phyloP scores from a whole-genome alignment of 2,797 vertebrate species.

The Cryptoprocta ferox region DNA sequence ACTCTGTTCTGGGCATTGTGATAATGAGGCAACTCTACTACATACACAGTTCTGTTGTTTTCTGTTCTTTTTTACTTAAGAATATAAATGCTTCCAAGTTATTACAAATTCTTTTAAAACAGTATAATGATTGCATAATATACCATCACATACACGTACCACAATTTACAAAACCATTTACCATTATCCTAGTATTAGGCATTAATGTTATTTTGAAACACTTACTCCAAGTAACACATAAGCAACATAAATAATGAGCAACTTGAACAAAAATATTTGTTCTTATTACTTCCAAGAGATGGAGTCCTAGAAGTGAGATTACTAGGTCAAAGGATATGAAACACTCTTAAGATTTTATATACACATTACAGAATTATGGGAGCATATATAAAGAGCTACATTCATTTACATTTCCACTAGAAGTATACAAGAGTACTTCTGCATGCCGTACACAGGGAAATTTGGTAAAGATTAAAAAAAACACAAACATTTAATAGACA shows the following conservation, averaged over 20 bases:
- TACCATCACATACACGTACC: background rate
- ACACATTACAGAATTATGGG: background rate
- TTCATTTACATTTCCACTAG: background rate
- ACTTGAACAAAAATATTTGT: slow-evolving; percentile 8
- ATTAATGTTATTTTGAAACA: slow-evolving; percentile 23
- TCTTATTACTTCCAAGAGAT: background rate
- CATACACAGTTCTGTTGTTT: background rate
- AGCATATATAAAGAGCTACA: background rate
- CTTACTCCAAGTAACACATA: background rate
- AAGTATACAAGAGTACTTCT: background rate
- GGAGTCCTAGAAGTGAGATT: background rate
- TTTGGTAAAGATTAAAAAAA: background rate
- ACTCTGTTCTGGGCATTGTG: background rate
- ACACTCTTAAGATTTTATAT: background rate
- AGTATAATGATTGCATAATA: background rate
- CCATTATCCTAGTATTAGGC: background rate
- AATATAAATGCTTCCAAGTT: background rate
- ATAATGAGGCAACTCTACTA: background rate
- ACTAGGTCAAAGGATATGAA: background rate
- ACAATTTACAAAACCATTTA: slow-evolving; percentile 3
- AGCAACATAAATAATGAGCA: background rate
- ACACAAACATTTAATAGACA: background rate
- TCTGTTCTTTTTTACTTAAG: background rate
- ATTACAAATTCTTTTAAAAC: background rate
- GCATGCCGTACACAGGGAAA: background rate